Percentiles rank a stretch among this genome's conserved stretches.
Conservation (phyloP, 37 sponge, comb jelly and placozoan species). For the Geodia barretti region DNA sequence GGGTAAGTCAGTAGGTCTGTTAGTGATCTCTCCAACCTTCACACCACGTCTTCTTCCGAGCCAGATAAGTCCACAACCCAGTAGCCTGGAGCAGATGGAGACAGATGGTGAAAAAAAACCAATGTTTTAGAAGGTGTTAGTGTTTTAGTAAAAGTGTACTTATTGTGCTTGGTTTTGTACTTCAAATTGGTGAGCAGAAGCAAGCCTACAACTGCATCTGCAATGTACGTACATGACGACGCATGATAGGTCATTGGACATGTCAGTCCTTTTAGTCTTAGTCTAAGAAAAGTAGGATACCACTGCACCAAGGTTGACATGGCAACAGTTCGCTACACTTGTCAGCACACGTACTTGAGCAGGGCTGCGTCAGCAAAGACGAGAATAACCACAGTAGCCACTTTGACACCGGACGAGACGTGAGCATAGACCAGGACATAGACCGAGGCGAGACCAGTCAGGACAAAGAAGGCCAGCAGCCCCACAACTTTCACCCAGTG, state of each 20-base stretch:
- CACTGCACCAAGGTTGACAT: too few relatives aligned
- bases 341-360: constrained; percentile 54
- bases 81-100: neutral
- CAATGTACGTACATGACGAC: too few relatives aligned
- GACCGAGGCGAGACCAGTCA: neutral
- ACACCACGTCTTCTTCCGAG: neutral
- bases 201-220: too few relatives aligned
- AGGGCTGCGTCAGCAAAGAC: constrained; percentile 8
- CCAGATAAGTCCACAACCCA: neutral
- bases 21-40: neutral
- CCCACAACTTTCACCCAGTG: constrained; percentile 40
- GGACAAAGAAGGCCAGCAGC: constrained; percentile 3
- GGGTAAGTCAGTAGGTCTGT: neutral
- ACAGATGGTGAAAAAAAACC: too few relatives aligned
- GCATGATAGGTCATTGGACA: too few relatives aligned
- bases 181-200: too few relatives aligned
- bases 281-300: too few relatives aligned
- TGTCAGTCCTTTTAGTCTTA: too few relatives aligned
- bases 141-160: too few relatives aligned
- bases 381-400: constrained; percentile 11
- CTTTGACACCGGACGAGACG: neutral
- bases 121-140: too few relatives aligned
- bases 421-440: neutral
- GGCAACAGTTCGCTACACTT: too few relatives aligned
- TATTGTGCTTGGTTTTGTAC: too few relatives aligned